These are phyloP conservation scores for Himalopsyche kuldschensis DNA, from an alignment of 2,888 invertebrate genomes.

Conservation along the genomic window DNA sequence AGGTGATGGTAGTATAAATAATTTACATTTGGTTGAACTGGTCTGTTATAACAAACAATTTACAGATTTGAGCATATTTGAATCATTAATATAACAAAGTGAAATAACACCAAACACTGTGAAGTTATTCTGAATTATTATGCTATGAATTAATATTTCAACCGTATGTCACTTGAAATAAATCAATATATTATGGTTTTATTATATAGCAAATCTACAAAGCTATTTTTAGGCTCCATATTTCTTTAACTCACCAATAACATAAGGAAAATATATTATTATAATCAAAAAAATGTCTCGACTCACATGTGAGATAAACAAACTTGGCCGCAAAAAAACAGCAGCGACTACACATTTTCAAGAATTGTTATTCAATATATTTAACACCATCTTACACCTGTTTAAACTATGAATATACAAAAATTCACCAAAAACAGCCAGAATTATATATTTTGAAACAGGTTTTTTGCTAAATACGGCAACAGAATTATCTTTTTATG, in stretches of 20 bases:
- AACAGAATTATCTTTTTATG: background rate
- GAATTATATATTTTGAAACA: background rate
- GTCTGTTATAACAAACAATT: too few species aligned
- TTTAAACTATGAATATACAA: background rate
- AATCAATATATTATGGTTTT: too few species aligned
- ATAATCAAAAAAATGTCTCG: background rate
- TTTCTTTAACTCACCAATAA: background rate
- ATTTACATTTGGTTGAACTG: too few species aligned
- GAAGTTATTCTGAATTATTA: too few species aligned
- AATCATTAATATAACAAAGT: too few species aligned
- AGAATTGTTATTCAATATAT: background rate
- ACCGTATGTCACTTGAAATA: too few species aligned
- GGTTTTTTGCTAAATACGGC: background rate
- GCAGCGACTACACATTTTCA: conserved; percentile 47
- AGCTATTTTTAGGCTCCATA: too few species aligned
- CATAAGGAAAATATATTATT: background rate
- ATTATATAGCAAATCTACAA: too few species aligned
- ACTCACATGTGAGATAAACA: conserved; percentile 58
- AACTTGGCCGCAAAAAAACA: conserved; percentile 54
- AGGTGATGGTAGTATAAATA: too few species aligned
- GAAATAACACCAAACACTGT: too few species aligned
- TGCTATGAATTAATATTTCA: too few species aligned
- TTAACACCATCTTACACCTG: background rate
- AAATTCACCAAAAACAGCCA: background rate
- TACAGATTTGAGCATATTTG: too few species aligned